These are phyloP conservation scores for Vultur gryphus DNA, from an alignment of 2,797 vertebrate species.

Conservation along the genomic window DNA sequence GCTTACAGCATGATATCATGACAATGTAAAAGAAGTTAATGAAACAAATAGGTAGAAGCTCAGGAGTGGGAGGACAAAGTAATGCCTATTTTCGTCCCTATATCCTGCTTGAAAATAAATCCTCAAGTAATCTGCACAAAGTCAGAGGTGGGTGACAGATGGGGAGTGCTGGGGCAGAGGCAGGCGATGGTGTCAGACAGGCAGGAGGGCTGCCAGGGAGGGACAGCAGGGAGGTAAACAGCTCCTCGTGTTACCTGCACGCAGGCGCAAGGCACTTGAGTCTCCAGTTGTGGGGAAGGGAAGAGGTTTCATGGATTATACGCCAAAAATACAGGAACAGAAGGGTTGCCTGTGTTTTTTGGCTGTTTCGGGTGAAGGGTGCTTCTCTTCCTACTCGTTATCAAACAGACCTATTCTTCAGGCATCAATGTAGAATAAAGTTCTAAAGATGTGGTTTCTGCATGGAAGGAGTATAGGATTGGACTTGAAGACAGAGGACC, in stretches of 20 bases:
- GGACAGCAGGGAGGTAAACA: too few relatives aligned
- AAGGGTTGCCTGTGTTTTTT: background rate
- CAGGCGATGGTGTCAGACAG: background rate
- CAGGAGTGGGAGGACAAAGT: background rate
- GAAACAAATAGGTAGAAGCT: background rate
- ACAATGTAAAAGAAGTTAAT: background rate
- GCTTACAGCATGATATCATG: background rate
- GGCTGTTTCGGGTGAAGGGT: background rate
- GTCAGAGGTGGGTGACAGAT: background rate
- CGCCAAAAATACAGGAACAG: background rate
- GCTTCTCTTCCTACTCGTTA: background rate
- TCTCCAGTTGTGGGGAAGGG: background rate
- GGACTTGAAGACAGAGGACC: background rate
- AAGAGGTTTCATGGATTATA: background rate
- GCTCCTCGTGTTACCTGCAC: background rate
- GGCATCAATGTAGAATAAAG: background rate
- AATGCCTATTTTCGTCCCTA: background rate
- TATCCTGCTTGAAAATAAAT: background rate
- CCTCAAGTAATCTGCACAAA: background rate
- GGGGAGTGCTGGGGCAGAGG: background rate
- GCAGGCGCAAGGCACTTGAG: accelerated
- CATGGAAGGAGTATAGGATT: background rate
- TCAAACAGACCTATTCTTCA: background rate
- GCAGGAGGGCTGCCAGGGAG: background rate
- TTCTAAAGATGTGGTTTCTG: background rate